Conservation (phyloP, 2,888 invertebrate species). For the Strigamia transsilvanica region DNA sequence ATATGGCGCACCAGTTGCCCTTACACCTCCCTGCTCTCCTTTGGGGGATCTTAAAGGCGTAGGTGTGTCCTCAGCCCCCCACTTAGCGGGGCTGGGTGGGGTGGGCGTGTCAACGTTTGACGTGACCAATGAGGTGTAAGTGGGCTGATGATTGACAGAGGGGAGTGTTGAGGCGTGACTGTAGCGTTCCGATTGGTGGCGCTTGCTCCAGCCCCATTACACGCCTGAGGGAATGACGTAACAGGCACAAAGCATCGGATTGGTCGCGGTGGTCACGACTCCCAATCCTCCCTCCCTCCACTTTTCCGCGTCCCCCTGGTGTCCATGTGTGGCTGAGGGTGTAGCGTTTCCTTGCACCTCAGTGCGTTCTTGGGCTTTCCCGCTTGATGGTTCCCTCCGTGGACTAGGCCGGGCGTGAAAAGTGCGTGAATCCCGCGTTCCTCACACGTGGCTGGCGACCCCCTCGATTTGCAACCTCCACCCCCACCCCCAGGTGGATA, state of each 20-base stretch:
- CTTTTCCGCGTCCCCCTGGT: constrained; percentile 17
- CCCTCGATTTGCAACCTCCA: constrained; percentile 13
- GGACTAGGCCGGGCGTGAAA: constrained; percentile 20
- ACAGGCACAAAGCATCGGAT: constrained; percentile 50
- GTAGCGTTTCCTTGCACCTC: constrained; percentile 20
- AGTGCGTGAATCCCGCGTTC: constrained; percentile 20
- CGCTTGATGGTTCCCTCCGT: constrained; percentile 20
- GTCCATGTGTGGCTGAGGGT: constrained; percentile 20
- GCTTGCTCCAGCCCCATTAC: constrained; percentile 23
- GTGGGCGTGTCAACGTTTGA: neutral
- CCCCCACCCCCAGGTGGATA: constrained; percentile 17
- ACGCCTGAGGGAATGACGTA: constrained; percentile 51
- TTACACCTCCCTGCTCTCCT: constrained; percentile 9
- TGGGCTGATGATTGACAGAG: neutral
- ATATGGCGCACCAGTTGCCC: constrained; percentile 20
- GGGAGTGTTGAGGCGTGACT: constrained; percentile 38
- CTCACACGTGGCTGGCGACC: constrained; percentile 20
- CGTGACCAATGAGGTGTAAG: constrained; percentile 13
- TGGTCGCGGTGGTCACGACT: constrained; percentile 49
- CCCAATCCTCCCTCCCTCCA: constrained; percentile 1
- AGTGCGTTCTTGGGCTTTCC: constrained; percentile 20
- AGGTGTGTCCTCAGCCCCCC: constrained; percentile 13
- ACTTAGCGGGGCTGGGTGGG: constrained; percentile 6
- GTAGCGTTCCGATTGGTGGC: constrained; percentile 48
- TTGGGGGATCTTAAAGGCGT: constrained; percentile 20